Evolutionary conservation across 2,888 invertebrate species (phyloP), one percentile per base, ranked within the genome.

Genomic region (Microdon myrmicae): DNA sequence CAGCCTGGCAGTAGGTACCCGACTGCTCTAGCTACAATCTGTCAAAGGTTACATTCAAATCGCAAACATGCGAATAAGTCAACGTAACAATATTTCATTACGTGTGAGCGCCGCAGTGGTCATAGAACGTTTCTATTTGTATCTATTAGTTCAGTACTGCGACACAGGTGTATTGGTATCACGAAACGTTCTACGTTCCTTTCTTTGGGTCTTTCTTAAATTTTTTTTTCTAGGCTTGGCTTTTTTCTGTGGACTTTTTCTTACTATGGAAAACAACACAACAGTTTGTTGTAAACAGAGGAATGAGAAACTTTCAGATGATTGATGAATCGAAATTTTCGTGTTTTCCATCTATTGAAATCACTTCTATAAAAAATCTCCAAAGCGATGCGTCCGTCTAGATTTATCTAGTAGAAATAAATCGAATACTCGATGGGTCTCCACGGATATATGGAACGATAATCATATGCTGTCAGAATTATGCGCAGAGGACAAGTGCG

Each of bases 41-140:
- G 64, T 64, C 64, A 64, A 64, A 64, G 64, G 64, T 64, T 64
- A 64, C 58, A 64, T 64, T 64, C 64, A 64, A 64, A 64, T 58
- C 34, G 58, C 64, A 45, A 64, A 60, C 29, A 19, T 5, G 41
- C 39, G 41, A 38, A 48, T 20, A 32, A 38, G 20, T 23, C 26
- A 34, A 43, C 39, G 51, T 64, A 51, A 41, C 45, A 51, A 61
- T 22, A 56, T 64, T 51, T 49, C 43, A 41, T 49, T 34, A 37
- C 34, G 20, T 25, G 22, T 31, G 32, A 13, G 31, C 16, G n/a
- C 13, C 14, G 4, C 17, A 9, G 12, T 22, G 22, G 35, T 12
- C 20, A n/a, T 17, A 6, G 12, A 37, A 10, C 37, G 22, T 28
- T 9, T 17, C n/a, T 14, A n/a, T n/a, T n/a, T n/a, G n/a, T n/a